Evolutionary conservation across 2,888 invertebrate genomes (phyloP).

Genomic region (Pherbina coryleti): DNA sequence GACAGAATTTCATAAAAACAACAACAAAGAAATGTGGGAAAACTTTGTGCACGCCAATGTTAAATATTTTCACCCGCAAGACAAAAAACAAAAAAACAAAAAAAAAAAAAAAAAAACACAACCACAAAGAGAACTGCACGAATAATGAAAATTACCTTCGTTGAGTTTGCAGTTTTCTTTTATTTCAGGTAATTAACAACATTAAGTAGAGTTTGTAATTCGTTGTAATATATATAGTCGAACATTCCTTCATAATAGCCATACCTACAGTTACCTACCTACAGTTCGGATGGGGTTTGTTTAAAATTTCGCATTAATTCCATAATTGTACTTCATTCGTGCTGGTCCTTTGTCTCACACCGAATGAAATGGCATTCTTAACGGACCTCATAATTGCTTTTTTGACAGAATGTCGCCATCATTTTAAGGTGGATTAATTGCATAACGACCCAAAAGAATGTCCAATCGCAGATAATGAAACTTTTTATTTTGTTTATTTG

Average conservation of each 20-base stretch:
- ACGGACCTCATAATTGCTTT: constrained; percentile 21
- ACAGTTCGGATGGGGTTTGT: too few relatives aligned
- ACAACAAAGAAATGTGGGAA: neutral
- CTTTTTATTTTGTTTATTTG: neutral
- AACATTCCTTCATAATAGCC: neutral
- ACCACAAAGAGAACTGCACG: neutral
- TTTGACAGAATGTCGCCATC: constrained; percentile 13
- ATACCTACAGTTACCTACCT: too few relatives aligned
- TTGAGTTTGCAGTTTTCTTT: neutral
- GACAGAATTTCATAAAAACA: neutral
- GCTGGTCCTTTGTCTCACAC: neutral
- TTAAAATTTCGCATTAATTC: too few relatives aligned
- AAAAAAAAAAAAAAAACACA: neutral
- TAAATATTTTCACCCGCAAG: too few relatives aligned
- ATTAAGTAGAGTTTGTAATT: neutral
- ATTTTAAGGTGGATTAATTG: constrained; percentile 11
- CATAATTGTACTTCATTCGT: too few relatives aligned
- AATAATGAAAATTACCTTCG: neutral
- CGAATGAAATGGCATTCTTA: neutral
- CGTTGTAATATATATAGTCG: neutral
- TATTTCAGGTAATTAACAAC: neutral
- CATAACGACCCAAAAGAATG: neutral
- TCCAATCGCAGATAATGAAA: neutral
- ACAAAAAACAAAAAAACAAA: neutral
- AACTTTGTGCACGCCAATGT: too few relatives aligned